Evolutionary conservation across 2,888 invertebrate species (phyloP).

Genomic region (Athalia rosae): DNA sequence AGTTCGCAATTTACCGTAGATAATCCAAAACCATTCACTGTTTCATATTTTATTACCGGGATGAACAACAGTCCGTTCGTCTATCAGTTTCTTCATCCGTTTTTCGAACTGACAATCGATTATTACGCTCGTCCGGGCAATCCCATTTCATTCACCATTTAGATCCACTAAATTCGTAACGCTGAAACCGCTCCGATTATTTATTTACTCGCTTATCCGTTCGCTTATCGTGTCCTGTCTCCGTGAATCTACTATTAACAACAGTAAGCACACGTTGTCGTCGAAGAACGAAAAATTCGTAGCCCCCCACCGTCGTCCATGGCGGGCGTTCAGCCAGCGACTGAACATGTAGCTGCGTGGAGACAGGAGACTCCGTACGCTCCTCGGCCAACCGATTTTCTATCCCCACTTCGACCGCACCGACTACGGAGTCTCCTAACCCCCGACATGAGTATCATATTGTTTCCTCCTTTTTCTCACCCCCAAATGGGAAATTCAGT

Average conservation of each 20-base stretch:
- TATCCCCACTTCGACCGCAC: slow-evolving; percentile 34
- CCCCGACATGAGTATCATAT: slow-evolving; percentile 1
- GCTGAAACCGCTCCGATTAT: no score
- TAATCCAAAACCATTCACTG: no score
- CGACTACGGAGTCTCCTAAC: slow-evolving; percentile 3
- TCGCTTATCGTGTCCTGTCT: no score
- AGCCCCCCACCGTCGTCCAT: slow-evolving; percentile 43
- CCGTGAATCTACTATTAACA: no score
- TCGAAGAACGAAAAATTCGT: neutral
- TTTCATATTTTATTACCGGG: neutral
- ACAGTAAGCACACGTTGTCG: neutral
- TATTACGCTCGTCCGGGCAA: no score
- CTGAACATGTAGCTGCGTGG: slow-evolving; percentile 53
- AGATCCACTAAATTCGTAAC: no score
- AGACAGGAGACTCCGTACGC: slow-evolving; percentile 28
- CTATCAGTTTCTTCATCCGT: no score
- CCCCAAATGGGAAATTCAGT: neutral
- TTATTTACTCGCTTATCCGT: no score
- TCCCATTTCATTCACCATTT: no score
- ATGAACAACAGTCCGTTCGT: neutral
- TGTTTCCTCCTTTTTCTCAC: neutral
- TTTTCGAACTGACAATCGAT: no score
- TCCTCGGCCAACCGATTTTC: slow-evolving; percentile 38
- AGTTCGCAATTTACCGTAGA: no score
- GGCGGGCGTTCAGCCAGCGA: slow-evolving; percentile 68